Evolutionary conservation across 2,113 vertebrate genomes (phyloP).

Genomic region (Acanthochromis polyacanthus): DNA sequence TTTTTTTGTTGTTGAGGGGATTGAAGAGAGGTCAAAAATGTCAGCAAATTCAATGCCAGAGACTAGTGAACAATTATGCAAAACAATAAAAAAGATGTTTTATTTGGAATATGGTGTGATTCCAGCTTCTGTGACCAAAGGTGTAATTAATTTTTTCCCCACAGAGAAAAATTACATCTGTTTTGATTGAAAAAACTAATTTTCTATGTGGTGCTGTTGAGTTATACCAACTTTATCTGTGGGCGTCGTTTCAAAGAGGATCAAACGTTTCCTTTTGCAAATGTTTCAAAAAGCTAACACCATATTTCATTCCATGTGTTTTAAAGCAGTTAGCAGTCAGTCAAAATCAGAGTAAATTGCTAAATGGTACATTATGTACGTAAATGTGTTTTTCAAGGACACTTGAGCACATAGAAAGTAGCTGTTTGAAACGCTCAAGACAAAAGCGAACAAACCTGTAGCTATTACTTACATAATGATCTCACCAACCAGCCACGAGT

Average conservation of each 20-base stretch:
- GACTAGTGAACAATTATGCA: neutral
- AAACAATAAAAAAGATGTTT: neutral
- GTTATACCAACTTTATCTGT: neutral
- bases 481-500: neutral
- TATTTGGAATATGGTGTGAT: neutral
- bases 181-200: neutral
- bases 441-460: no score
- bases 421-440: no score
- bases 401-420: no score
- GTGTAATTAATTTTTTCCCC: neutral
- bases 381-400: neutral
- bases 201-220: neutral
- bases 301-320: no score
- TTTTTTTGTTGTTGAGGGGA: no score
- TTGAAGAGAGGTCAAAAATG: neutral
- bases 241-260: no score
- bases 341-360: no score
- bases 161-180: no score
- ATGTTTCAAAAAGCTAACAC: no score
- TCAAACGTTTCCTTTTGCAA: no score
- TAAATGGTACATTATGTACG: neutral
- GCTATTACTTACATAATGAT: neutral
- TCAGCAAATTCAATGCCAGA: neutral
- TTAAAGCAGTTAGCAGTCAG: no score
- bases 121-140: no score